A percentile compares a stretch with the other conserved stretches of the same genome.
These are phyloP conservation scores for Lasioglossum villosulum DNA, from an alignment of 2,888 invertebrate genomes.

Conservation along the genomic window DNA sequence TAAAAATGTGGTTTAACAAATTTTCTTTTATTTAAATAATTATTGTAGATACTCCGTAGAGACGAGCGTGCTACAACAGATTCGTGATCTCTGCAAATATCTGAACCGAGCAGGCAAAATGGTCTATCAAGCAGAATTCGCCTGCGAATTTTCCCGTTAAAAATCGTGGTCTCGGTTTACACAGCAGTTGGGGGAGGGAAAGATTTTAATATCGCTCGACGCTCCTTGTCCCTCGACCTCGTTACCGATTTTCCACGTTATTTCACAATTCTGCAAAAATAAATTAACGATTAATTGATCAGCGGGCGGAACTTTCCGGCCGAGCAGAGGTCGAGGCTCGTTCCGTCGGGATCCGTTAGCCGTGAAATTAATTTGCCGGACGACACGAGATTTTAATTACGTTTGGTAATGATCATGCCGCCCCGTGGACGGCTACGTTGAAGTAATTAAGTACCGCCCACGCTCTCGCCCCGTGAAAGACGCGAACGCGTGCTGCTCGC, in stretches of 20 bases:
- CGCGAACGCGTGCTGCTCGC: background rate
- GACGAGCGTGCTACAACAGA: background rate
- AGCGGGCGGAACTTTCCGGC: slow-evolving; percentile 43
- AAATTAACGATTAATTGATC: slow-evolving; percentile 54
- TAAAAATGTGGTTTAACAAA: too few species aligned
- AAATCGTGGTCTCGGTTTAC: slow-evolving; percentile 16
- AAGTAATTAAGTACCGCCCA: slow-evolving; percentile 60
- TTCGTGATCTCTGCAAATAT: background rate
- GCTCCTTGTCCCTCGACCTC: background rate
- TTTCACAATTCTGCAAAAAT: slow-evolving; percentile 59
- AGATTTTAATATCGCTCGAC: slow-evolving; percentile 7
- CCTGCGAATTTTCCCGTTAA: background rate
- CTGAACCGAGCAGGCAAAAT: background rate
- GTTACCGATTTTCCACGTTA: slow-evolving; percentile 57
- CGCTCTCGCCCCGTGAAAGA: slow-evolving; percentile 24
- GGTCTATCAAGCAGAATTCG: background rate
- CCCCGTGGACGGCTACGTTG: slow-evolving; percentile 9
- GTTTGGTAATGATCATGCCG: slow-evolving; percentile 57
- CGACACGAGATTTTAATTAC: slow-evolving; percentile 68
- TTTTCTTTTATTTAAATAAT: too few species aligned
- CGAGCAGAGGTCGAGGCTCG: slow-evolving; percentile 24
- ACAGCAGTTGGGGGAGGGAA: background rate
- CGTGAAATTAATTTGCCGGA: slow-evolving; percentile 60
- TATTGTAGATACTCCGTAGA: too few species aligned
- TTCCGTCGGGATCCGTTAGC: slow-evolving; percentile 47